phyloP scores from a whole-genome alignment of 2,113 vertebrate species.

The Coregonus clupeaformis region DNA sequence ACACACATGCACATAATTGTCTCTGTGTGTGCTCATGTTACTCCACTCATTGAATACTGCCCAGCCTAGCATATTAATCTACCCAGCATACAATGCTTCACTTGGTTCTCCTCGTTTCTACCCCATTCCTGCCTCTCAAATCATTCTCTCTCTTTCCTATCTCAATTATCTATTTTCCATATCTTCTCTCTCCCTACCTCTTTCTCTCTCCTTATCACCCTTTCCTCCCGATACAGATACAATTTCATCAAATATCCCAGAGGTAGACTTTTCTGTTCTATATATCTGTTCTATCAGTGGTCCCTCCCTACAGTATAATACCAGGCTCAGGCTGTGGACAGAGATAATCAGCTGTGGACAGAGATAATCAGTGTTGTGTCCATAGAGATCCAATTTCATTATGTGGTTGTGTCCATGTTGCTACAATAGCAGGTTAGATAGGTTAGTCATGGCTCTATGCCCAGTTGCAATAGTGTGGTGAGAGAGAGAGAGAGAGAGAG shows the following conservation, averaged over 20 bases:
- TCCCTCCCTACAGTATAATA: not conserved
- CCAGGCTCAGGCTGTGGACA: not conserved
- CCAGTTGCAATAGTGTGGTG: not conserved
- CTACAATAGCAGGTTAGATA: not conserved
- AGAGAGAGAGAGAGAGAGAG: no score
- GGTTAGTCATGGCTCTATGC: not conserved
- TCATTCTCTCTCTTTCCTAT: no score
- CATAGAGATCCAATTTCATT: not conserved
- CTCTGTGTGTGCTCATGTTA: no score
- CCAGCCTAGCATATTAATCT: no score
- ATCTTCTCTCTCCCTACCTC: not conserved
- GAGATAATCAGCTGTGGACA: constrained; percentile 7
- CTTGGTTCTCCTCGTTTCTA: no score
- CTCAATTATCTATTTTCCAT: not conserved
- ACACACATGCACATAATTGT: no score
- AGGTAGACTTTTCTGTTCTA: not conserved
- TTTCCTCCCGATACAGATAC: not conserved
- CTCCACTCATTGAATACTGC: no score
- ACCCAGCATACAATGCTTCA: no score
- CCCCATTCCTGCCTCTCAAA: no score
- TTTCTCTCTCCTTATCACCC: not conserved
- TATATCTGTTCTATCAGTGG: not conserved
- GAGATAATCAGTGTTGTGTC: not conserved
- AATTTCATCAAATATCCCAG: not conserved
- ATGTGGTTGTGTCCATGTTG: not conserved